These are phyloP conservation scores for Drosophila yooni DNA, from an alignment of 2,888 invertebrate species.

Conservation along the genomic window DNA sequence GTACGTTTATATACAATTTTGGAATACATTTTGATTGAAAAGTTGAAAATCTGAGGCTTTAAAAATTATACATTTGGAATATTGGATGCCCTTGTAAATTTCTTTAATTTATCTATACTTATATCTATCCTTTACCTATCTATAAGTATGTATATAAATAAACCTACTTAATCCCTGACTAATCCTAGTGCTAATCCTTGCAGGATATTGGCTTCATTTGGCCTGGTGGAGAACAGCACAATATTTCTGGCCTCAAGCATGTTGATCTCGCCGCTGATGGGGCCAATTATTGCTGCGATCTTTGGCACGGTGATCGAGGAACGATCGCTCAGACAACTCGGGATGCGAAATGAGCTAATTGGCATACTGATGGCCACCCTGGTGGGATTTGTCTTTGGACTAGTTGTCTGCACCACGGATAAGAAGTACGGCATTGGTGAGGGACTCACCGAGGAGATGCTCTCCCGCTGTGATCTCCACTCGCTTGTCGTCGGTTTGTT, in stretches of 20 bases:
- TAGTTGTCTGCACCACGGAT: slow-evolving; percentile 87
- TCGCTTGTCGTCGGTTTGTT: slow-evolving; percentile 90
- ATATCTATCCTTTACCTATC: not conserved
- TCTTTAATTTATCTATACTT: not conserved
- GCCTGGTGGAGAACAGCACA: slow-evolving; percentile 90
- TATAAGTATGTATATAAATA: too few species aligned
- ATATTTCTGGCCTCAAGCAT: slow-evolving; percentile 91
- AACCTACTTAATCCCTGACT: not conserved
- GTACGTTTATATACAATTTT: too few species aligned
- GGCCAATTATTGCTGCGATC: slow-evolving; percentile 91
- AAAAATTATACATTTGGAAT: too few species aligned
- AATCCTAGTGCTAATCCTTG: slow-evolving; percentile 44
- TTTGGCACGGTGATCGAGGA: slow-evolving; percentile 90
- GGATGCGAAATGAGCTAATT: slow-evolving; percentile 88
- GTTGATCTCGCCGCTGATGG: slow-evolving; percentile 93
- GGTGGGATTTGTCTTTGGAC: slow-evolving; percentile 89
- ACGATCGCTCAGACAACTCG: slow-evolving; percentile 87
- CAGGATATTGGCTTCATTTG: slow-evolving; percentile 90
- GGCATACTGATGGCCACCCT: slow-evolving; percentile 89
- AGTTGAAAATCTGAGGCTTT: too few species aligned
- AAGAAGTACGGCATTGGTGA: slow-evolving; percentile 87
- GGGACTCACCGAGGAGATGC: slow-evolving; percentile 89
- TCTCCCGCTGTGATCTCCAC: slow-evolving; percentile 88
- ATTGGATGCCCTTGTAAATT: too few species aligned
- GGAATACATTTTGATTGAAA: too few species aligned